These are phyloP conservation scores for Gymnothorax reevesii DNA, from an alignment of 2,797 vertebrate species.

Conservation along the genomic window DNA sequence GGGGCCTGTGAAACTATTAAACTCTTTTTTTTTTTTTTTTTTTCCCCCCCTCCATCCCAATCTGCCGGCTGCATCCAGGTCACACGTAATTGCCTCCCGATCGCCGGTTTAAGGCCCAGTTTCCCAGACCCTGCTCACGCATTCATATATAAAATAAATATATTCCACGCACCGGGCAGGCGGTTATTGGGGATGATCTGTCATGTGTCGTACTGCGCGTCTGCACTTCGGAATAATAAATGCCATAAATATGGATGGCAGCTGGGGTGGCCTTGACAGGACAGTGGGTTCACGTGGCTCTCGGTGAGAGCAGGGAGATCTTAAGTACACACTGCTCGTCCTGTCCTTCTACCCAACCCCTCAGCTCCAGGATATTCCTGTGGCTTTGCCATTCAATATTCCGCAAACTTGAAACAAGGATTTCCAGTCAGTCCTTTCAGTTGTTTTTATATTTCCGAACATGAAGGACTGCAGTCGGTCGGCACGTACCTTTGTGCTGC, in stretches of 20 bases:
- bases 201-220: constrained; percentile 52
- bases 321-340: constrained; percentile 11
- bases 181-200: constrained; percentile 45
- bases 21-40: constrained; percentile 41
- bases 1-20: constrained; percentile 52
- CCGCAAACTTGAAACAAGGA: constrained; percentile 3
- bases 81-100: constrained; percentile 68
- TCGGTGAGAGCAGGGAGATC: constrained; percentile 39
- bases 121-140: constrained; percentile 35
- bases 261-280: constrained; percentile 61
- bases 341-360: constrained; percentile 22
- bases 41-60: constrained; percentile 54
- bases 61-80: constrained; percentile 66
- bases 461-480: not conserved
- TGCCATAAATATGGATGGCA: constrained; percentile 69
- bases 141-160: not conserved
- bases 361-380: constrained; percentile 11
- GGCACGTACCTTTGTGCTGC: not conserved
- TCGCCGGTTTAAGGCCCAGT: constrained; percentile 63
- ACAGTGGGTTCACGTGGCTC: constrained; percentile 27
- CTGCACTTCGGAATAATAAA: constrained; percentile 41
- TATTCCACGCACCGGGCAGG: not conserved
- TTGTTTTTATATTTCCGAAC: not conserved
- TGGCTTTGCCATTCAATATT: constrained; percentile 2
- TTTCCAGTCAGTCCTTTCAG: not conserved